phyloP scores from a whole-genome alignment of 1,140 invertebrate genomes.

The Drosophila funebris region DNA sequence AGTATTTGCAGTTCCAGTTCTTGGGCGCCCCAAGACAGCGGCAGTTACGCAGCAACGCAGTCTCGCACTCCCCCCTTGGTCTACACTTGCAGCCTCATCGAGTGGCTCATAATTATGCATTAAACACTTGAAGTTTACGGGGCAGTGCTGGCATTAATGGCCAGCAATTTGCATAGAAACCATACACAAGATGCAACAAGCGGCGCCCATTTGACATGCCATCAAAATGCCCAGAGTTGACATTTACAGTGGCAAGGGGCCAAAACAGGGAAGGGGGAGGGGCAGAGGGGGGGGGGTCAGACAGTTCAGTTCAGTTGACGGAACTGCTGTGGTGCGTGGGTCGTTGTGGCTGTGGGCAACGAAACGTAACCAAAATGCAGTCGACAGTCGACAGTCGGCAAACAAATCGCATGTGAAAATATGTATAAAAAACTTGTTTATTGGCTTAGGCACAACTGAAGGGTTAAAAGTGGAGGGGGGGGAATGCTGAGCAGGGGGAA shows the following conservation, averaged over 20 bases:
- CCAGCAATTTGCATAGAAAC: constrained; percentile 75
- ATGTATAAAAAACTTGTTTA: constrained; percentile 70
- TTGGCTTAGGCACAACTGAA: constrained; percentile 57
- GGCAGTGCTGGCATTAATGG: constrained; percentile 66
- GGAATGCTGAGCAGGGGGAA: neutral
- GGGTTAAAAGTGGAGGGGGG: neutral
- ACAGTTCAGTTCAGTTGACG: neutral
- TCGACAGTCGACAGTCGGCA: constrained; percentile 50
- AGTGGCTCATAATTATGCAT: constrained; percentile 74
- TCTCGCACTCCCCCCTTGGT: neutral
- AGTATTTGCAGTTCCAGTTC: constrained; percentile 51
- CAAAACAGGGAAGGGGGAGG: neutral
- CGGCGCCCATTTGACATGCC: constrained; percentile 64
- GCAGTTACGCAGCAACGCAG: neutral
- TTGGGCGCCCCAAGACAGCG: no score
- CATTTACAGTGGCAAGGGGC: neutral
- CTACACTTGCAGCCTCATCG: neutral
- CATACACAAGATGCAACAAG: constrained; percentile 50
- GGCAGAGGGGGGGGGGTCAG: constrained; percentile 3
- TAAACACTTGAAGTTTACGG: constrained; percentile 77
- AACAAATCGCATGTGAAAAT: constrained; percentile 71
- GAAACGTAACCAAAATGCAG: constrained; percentile 66
- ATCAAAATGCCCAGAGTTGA: constrained; percentile 36
- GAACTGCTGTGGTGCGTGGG: constrained; percentile 13
- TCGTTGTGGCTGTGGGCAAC: constrained; percentile 32